A percentile compares a stretch with the other conserved stretches of the same genome.
These are phyloP conservation scores for Aurelia aurita DNA, from an alignment of 30 jellyfish, hydroid and myxozoan genomes.

Conservation along the genomic window DNA sequence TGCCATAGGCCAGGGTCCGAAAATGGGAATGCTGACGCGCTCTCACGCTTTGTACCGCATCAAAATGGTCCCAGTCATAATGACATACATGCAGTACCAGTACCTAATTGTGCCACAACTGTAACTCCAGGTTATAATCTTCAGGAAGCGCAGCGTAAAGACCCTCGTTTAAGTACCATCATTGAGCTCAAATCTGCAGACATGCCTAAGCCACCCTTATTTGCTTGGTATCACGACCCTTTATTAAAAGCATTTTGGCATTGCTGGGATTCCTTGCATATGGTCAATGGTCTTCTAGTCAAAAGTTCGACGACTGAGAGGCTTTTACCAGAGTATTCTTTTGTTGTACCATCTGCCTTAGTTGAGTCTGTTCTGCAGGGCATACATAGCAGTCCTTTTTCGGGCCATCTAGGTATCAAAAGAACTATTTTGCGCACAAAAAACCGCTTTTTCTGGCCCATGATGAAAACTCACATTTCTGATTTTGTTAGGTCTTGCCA, in stretches of 20 bases:
- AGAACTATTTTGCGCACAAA: slow-evolving; percentile 15
- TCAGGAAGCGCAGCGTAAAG: slow-evolving; percentile 41
- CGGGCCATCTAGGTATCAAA: slow-evolving; percentile 48
- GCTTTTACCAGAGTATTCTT: slow-evolving; percentile 23
- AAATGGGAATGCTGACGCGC: slow-evolving; percentile 73
- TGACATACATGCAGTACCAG: neutral
- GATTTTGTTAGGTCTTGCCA: slow-evolving; percentile 26
- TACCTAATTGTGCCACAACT: neutral
- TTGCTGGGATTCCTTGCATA: slow-evolving; percentile 34
- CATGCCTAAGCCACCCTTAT: slow-evolving; percentile 30
- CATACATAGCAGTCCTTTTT: slow-evolving; percentile 27
- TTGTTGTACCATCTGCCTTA: slow-evolving; percentile 42
- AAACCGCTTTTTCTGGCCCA: slow-evolving; percentile 38
- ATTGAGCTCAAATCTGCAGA: slow-evolving; percentile 30
- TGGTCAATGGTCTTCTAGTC: slow-evolving; percentile 27
- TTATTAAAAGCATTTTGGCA: slow-evolving; percentile 40
- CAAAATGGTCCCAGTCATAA: slow-evolving; percentile 6
- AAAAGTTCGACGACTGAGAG: neutral
- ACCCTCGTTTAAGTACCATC: slow-evolving; percentile 38
- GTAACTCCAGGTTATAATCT: slow-evolving; percentile 17
- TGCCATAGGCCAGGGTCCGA: slow-evolving; percentile 45
- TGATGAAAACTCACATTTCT: neutral
- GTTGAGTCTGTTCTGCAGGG: slow-evolving; percentile 21
- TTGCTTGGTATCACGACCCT: slow-evolving; percentile 31
- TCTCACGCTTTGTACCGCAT: slow-evolving; percentile 71